Evolutionary conservation across 2,888 invertebrate species (phyloP).

Genomic region (Gasteruption jaculator): DNA sequence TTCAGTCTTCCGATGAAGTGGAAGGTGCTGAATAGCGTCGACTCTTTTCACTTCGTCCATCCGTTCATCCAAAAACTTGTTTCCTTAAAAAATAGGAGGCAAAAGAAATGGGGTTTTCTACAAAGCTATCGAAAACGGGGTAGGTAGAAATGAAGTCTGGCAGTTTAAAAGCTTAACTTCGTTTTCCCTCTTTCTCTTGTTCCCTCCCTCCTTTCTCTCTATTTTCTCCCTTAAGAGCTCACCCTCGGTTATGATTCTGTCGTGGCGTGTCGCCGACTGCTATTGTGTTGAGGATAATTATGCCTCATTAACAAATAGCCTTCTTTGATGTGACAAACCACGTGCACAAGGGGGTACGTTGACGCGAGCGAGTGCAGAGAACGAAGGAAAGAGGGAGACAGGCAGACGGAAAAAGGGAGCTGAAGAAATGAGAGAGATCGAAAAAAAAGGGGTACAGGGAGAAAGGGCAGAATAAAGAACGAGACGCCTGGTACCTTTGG

Average conservation of each 20-base stretch:
- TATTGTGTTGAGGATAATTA: slow-evolving; percentile 42
- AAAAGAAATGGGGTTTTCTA: too few species aligned
- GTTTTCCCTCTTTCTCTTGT: not conserved
- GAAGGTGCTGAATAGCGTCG: too few species aligned
- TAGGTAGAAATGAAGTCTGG: too few species aligned
- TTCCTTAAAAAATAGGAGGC: too few species aligned
- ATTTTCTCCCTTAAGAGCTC: not conserved
- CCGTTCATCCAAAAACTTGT: too few species aligned
- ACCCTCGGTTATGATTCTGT: slow-evolving; percentile 16
- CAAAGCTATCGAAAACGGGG: too few species aligned
- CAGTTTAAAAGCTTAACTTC: not conserved
- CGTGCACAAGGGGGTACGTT: slow-evolving; percentile 25
- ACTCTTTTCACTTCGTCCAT: too few species aligned
- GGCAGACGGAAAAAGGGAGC: slow-evolving; percentile 6
- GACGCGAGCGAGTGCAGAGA: slow-evolving; percentile 12
- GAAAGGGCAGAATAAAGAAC: too few species aligned
- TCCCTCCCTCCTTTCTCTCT: slow-evolving; percentile 6
- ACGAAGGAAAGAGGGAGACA: not conserved
- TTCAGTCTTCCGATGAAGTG: too few species aligned
- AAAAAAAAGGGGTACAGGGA: not conserved
- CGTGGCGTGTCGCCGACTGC: slow-evolving; percentile 24
- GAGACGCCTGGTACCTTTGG: too few species aligned
- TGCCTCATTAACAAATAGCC: slow-evolving; percentile 45
- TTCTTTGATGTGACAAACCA: slow-evolving; percentile 40
- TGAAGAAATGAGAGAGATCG: slow-evolving; percentile 8